Evolutionary conservation across 2,888 invertebrate species (phyloP).

Genomic region (Suillia variegata): DNA sequence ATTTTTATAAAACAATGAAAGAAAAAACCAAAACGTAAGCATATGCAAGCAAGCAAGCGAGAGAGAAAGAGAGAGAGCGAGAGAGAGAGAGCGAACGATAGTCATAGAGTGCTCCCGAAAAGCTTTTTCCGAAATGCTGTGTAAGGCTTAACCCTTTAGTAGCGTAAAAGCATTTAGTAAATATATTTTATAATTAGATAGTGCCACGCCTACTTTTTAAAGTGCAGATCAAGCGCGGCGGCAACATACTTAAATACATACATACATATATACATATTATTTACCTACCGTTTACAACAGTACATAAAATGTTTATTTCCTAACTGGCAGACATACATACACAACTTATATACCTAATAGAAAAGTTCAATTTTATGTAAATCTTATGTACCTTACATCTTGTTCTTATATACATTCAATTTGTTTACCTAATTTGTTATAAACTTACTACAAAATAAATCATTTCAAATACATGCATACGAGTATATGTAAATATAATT

Average conservation of each 20-base stretch:
- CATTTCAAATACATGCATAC: neutral
- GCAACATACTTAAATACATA: neutral
- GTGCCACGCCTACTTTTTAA: too few species aligned
- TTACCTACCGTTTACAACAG: neutral
- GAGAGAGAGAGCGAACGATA: slow-evolving; percentile 12
- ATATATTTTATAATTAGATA: too few species aligned
- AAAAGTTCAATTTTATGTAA: slow-evolving; percentile 4
- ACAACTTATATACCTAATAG: neutral
- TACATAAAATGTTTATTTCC: neutral
- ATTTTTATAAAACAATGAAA: too few species aligned
- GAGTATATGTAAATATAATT: neutral
- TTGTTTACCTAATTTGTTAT: neutral
- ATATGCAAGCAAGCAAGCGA: slow-evolving; percentile 2
- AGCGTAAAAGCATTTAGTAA: too few species aligned
- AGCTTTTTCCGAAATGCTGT: too few species aligned
- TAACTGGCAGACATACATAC: neutral
- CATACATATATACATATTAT: neutral
- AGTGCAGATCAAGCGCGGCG: too few species aligned
- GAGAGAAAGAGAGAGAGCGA: slow-evolving; percentile 14
- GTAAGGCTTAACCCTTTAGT: too few species aligned
- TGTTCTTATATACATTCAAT: neutral
- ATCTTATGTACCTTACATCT: neutral
- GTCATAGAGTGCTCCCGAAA: too few species aligned
- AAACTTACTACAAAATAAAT: neutral
- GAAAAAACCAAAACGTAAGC: too few species aligned